These are phyloP conservation scores for Drosophila persimilis DNA, from an alignment of 1,140 invertebrate genomes.

Conservation along the genomic window DNA sequence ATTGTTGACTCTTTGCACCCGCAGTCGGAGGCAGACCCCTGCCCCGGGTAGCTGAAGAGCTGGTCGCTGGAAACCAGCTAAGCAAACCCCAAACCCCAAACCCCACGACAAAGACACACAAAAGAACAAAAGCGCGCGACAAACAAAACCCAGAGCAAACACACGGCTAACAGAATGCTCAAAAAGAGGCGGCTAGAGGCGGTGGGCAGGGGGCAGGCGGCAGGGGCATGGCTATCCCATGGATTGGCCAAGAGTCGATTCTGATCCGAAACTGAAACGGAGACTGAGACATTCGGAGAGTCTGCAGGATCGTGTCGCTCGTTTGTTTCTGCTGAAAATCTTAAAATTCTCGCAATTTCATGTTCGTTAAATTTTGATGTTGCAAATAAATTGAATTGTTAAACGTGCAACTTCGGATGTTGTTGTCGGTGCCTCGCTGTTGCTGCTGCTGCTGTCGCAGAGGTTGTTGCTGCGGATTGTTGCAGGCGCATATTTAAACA, in stretches of 20 bases:
- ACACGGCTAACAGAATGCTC: conserved; percentile 29
- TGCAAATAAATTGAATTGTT: conserved; percentile 83
- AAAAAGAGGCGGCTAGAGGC: background rate
- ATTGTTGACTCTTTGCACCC: conserved; percentile 80
- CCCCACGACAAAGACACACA: conserved; percentile 70
- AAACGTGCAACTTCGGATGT: conserved; percentile 82
- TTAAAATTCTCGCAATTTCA: conserved; percentile 83
- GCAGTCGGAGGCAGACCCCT: conserved; percentile 19
- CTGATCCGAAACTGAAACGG: conserved; percentile 15
- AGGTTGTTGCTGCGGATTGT: conserved; percentile 50
- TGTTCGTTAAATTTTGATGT: conserved; percentile 83
- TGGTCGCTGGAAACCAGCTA: conserved; percentile 61
- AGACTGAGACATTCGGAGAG: conserved; percentile 62
- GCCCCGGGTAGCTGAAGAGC: background rate
- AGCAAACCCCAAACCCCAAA: conserved; percentile 76
- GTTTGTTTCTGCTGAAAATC: conserved; percentile 83
- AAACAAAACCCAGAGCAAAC: conserved; percentile 75
- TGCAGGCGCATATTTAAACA: conserved; percentile 83
- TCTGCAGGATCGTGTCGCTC: conserved; percentile 81
- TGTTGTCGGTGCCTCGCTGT: conserved; percentile 50
- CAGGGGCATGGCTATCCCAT: background rate
- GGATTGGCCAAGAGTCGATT: background rate
- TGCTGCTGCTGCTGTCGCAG: conserved; percentile 25
- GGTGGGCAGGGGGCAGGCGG: background rate
- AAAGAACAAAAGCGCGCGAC: conserved; percentile 81